phyloP scores from a whole-genome alignment of 2,888 invertebrate genomes.

The Polydrusus cervinus region DNA sequence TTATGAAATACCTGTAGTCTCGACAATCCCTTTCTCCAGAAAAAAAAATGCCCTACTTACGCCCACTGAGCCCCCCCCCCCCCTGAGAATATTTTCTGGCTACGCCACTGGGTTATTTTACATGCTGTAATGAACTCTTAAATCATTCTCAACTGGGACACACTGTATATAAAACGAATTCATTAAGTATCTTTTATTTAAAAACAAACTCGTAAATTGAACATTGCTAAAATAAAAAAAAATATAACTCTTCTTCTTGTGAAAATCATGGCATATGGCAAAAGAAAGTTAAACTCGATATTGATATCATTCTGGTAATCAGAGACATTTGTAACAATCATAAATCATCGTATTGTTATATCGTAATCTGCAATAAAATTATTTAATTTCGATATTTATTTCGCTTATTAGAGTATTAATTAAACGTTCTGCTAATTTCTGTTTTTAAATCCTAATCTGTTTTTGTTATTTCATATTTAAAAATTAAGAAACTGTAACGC shows the following conservation, averaged over 20 bases:
- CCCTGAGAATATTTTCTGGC: too few relatives aligned
- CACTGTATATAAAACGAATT: too few relatives aligned
- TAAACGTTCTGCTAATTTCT: neutral
- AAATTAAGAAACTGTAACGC: neutral
- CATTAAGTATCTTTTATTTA: neutral
- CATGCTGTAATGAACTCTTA: too few relatives aligned
- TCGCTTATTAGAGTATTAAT: neutral
- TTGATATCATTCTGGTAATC: neutral
- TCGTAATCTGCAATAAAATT: constrained; percentile 4
- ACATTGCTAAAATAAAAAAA: constrained; percentile 21
- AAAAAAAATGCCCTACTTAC: too few relatives aligned
- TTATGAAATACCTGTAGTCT: too few relatives aligned
- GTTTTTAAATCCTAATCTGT: neutral
- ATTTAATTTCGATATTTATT: neutral
- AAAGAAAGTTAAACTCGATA: constrained; percentile 31
- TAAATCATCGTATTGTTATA: constrained; percentile 3
- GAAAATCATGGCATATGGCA: constrained; percentile 38
- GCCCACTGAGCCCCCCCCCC: too few relatives aligned
- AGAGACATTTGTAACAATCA: neutral
- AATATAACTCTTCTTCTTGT: constrained; percentile 9
- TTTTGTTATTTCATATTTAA: neutral
- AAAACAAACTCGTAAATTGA: constrained; percentile 13
- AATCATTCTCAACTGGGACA: too few relatives aligned
- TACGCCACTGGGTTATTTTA: too few relatives aligned
- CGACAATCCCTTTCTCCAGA: too few relatives aligned